These are phyloP conservation scores for Glaucidium brasilianum DNA, from an alignment of 2,113 vertebrate genomes.

Conservation along the genomic window DNA sequence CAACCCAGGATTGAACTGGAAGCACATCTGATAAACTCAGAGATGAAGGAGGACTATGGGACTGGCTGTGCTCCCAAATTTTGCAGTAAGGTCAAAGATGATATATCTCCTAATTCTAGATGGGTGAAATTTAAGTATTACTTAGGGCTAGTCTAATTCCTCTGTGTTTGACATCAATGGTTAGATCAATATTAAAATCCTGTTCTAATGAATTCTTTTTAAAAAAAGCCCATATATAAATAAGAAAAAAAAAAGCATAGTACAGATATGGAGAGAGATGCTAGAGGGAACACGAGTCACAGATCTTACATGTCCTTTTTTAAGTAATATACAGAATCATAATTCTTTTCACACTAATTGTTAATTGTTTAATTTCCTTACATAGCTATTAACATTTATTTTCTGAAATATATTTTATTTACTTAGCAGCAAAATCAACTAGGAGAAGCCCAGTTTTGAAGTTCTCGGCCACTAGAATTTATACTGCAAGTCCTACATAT, in stretches of 20 bases:
- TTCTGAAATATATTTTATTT: not conserved
- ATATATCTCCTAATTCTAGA: not conserved
- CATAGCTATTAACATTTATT: not conserved
- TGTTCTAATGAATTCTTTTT: not conserved
- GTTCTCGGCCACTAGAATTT: not conserved
- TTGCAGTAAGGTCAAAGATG: not conserved
- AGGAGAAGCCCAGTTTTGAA: not conserved
- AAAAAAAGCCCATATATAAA: not conserved
- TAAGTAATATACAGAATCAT: not conserved
- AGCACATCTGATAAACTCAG: not conserved
- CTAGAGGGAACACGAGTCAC: rapidly evolving
- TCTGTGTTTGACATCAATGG: not conserved
- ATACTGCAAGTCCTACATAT: not conserved
- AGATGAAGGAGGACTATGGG: not conserved
- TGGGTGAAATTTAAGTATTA: not conserved
- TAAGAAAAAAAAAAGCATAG: not conserved
- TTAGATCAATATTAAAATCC: not conserved
- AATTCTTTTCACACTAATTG: not conserved
- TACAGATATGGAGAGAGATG: not conserved
- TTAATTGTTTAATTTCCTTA: not conserved
- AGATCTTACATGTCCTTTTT: not conserved
- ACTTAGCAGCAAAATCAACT: not conserved
- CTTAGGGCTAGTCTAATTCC: not conserved
- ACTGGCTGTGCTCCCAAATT: not conserved
- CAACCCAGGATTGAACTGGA: not conserved